phyloP scores from a whole-genome alignment of 1,140 invertebrate genomes.

The Conopomorpha cramerella region DNA sequence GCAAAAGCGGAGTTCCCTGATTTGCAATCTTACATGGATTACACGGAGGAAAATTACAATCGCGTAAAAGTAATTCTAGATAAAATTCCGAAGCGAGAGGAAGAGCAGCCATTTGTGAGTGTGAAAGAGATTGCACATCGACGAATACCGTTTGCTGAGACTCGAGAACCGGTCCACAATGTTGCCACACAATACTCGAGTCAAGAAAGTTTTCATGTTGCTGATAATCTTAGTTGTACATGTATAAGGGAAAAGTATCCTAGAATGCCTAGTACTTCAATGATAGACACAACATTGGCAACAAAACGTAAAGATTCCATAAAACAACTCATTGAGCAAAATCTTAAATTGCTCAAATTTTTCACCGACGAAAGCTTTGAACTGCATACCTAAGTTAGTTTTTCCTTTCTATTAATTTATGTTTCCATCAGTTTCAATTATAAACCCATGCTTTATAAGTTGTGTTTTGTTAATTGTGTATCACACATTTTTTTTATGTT shows the following conservation, averaged over 20 bases:
- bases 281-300: no score
- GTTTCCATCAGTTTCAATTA: no score
- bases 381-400: conserved; percentile 15
- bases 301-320: conserved; percentile 24
- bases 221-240: no score
- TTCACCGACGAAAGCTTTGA: conserved; percentile 39
- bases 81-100: conserved; percentile 5
- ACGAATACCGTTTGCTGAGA: conserved; percentile 28
- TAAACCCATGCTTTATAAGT: no score
- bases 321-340: conserved; percentile 14
- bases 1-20: conserved; percentile 19
- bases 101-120: no score
- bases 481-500: no score
- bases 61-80: conserved; percentile 25
- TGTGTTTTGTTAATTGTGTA: no score
- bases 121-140: conserved; percentile 16
- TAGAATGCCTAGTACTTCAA: no score
- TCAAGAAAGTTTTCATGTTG: no score
- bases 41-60: conserved; percentile 30
- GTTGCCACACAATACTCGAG: conserved; percentile 38
- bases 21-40: conserved; percentile 30
- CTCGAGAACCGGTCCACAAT: conserved; percentile 19
- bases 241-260: no score
- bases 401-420: background rate
- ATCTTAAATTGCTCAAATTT: conserved; percentile 29